A percentile compares a stretch with the other conserved stretches of the same genome.
Conservation (phyloP, 1,140 invertebrate genomes). For the Archegozetes longisetosus region DNA sequence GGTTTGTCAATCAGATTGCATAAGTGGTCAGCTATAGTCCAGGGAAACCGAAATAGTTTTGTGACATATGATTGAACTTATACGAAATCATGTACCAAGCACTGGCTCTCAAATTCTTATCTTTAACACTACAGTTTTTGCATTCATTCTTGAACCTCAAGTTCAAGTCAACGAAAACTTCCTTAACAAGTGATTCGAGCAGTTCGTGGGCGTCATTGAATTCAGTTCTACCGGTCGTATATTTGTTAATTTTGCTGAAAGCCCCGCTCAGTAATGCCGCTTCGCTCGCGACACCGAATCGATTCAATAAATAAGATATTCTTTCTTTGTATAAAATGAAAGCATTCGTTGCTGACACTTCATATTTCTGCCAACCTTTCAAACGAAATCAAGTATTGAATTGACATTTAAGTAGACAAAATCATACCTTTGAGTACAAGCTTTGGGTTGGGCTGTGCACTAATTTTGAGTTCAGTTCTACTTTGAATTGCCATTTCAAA, state of each 20-base stretch:
- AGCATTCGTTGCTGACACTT: conserved; percentile 12
- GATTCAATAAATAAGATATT: conserved; percentile 20
- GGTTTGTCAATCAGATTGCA: neutral
- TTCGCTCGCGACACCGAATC: conserved; percentile 23
- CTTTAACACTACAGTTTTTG: neutral
- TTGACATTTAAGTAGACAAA: neutral
- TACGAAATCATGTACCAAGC: conserved; percentile 25
- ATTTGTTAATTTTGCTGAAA: conserved; percentile 19
- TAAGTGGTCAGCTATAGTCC: neutral
- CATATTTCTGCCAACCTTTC: conserved; percentile 17
- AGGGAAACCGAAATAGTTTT: neutral
- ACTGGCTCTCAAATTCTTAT: conserved; percentile 20
- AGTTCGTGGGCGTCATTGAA: conserved; percentile 19
- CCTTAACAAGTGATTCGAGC: neutral
- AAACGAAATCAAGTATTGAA: neutral
- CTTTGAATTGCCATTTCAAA: conserved; percentile 13
- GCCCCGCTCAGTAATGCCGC: conserved; percentile 23
- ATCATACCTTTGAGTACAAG: neutral
- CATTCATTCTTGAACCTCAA: neutral
- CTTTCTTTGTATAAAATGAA: conserved; percentile 13
- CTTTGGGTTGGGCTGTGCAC: neutral
- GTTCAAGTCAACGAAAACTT: neutral
- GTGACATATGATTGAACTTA: neutral
- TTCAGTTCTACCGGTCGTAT: conserved; percentile 20
- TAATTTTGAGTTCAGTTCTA: conserved; percentile 1